Evolutionary conservation across 2,888 invertebrate species (phyloP).

Genomic region (Epinotia nisella): DNA sequence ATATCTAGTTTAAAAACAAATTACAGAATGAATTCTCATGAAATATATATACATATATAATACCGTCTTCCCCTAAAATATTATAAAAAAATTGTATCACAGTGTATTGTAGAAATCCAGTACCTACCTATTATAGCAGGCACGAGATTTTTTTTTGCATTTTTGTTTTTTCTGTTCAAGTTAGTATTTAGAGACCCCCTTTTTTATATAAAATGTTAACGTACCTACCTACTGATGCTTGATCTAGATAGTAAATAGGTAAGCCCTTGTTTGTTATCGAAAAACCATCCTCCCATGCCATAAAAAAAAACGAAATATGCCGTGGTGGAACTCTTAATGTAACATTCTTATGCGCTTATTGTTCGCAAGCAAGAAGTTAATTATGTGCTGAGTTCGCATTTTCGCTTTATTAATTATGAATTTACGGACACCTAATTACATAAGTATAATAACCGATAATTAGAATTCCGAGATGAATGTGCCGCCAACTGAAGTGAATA

Average conservation of each 20-base stretch:
- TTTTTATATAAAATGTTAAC: no score
- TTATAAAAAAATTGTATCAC: no score
- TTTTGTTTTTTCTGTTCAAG: no score
- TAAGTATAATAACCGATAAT: slow-evolving; percentile 30
- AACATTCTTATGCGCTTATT: slow-evolving; percentile 31
- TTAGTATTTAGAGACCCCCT: no score
- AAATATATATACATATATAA: no score
- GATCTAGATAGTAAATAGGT: not conserved
- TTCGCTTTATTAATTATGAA: slow-evolving; percentile 40
- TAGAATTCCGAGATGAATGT: slow-evolving; percentile 16
- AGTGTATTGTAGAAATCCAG: no score
- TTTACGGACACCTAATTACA: slow-evolving; percentile 40
- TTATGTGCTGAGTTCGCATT: slow-evolving; percentile 33
- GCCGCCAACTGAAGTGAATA: not conserved
- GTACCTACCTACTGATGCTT: not conserved
- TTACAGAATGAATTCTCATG: no score
- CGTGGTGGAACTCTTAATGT: slow-evolving; percentile 24
- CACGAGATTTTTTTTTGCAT: no score
- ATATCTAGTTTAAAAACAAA: no score
- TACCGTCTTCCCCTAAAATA: no score
- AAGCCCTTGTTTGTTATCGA: not conserved
- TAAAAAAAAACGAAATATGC: not conserved
- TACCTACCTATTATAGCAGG: no score
- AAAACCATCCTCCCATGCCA: not conserved
- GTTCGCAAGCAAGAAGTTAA: slow-evolving; percentile 24